These are phyloP conservation scores for Anhinga rufa DNA, from an alignment of 2,113 vertebrate species.

Conservation along the genomic window DNA sequence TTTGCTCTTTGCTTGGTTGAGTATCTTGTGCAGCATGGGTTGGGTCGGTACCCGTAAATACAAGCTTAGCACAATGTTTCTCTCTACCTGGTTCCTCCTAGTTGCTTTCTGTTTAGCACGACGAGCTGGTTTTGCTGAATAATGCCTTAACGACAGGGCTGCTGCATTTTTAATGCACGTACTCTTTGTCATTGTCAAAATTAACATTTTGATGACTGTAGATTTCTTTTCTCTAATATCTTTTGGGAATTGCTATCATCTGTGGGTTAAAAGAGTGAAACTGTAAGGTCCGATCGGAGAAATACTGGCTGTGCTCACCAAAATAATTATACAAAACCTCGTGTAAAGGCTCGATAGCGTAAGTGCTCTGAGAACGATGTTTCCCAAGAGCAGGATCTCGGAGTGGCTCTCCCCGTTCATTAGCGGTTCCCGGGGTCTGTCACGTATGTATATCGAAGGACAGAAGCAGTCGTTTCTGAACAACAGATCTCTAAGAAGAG, in stretches of 20 bases:
- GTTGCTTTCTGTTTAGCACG: slow-evolving; percentile 1
- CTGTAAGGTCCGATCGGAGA: background rate
- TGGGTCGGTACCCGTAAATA: background rate
- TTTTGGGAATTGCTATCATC: background rate
- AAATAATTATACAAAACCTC: background rate
- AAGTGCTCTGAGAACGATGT: background rate
- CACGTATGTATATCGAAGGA: background rate
- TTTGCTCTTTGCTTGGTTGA: slow-evolving; percentile 25
- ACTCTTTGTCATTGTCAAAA: slow-evolving; percentile 47
- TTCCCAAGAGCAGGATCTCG: background rate
- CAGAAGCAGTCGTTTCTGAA: background rate
- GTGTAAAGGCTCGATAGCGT: background rate
- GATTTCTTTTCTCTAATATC: slow-evolving; percentile 2
- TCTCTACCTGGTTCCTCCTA: background rate
- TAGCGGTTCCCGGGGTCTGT: background rate
- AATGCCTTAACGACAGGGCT: slow-evolving; percentile 42
- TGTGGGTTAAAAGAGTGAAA: background rate
- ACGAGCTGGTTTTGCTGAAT: slow-evolving; percentile 53
- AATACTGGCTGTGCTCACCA: background rate
- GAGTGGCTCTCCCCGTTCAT: background rate
- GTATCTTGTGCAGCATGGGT: background rate
- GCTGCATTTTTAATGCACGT: slow-evolving; percentile 41
- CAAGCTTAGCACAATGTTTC: slow-evolving; percentile 1
- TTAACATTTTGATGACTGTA: slow-evolving; percentile 55
- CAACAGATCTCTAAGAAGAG: background rate